Base-by-base conservation (phyloP, 2,797 vertebrate species). In the Notamacropus eugenii region DNA sequence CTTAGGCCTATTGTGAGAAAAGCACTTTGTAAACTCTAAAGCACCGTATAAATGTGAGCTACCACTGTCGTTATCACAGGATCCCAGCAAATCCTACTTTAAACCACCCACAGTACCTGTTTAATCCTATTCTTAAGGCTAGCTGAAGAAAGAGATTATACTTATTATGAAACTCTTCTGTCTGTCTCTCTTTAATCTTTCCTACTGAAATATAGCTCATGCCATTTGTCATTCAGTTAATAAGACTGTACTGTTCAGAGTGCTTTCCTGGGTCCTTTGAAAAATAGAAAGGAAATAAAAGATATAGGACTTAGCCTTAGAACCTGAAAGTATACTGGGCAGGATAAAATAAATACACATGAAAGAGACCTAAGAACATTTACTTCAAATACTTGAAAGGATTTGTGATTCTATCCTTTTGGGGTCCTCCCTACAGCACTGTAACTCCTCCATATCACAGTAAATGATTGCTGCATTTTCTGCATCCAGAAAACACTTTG, bases 121-220 rank as follows among this genome's bases (percentile, higher is more conserved):
- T 82, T 82, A 82, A 82, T 82, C 74, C 74, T 82, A 82, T 82
- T 82, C 74, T 82, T 82, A 82, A 82, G 0, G 74, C 74, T 46
- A 82, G 74, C 74, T 82, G 74, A 82, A 82, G 40, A 82, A 82
- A 82, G 74, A 82, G 74, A 82, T 82, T 82, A 82, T 82, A 82
- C 74, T 82, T 82, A 82, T 55, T 52, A 91, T 52, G 90, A 91
- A 91, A 31, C 54, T 91, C 52, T 52, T 91, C 90, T 29, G 50
- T 91, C 50, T 91, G 90, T 91, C 90, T 91, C 90, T 91, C 90
- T 91, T 91, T 91, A 91, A 91, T 91, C 90, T 91, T 55, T 91
- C 54, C 90, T 52, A 12, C 52, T 91, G 90, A 91, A 91, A 91
- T 91, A 91, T 34, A 55, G 54, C 90, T 91, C 74, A 46, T 82